Percentiles rank a stretch among this genome's conserved stretches.
phyloP scores from a whole-genome alignment of 2,113 vertebrate genomes.

The Anarrhichthys ocellatus region DNA sequence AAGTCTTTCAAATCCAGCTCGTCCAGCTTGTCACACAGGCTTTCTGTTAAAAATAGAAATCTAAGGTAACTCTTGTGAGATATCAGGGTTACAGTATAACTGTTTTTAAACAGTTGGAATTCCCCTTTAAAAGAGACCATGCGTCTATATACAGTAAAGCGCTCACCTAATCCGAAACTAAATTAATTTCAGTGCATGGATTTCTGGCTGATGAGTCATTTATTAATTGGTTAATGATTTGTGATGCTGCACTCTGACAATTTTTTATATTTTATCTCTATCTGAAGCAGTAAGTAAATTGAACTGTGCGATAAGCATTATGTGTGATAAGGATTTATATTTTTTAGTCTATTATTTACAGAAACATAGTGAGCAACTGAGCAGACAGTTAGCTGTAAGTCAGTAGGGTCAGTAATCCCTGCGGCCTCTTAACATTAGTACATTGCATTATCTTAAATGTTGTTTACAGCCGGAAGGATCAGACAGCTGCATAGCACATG shows the following conservation, averaged over 20 bases:
- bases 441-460: conserved; percentile 20
- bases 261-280: not conserved
- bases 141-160: not conserved
- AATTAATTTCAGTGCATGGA: not conserved
- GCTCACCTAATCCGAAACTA: not conserved
- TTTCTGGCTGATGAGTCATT: not conserved
- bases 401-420: conserved; percentile 11
- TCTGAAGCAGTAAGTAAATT: not conserved
- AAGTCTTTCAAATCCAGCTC: not conserved
- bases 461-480: conserved; percentile 40
- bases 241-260: not conserved
- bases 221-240: not conserved
- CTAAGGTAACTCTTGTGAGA: not conserved
- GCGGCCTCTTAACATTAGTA: conserved; percentile 15
- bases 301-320: not conserved
- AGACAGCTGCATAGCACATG: conserved; percentile 55
- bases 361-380: conserved; percentile 21
- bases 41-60: not conserved
- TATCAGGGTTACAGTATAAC: not conserved
- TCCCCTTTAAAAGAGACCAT: too few relatives aligned
- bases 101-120: not conserved
- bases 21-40: not conserved
- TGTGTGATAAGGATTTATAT: not conserved
- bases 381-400: conserved; percentile 6
- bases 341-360: conserved; percentile 2